These are phyloP conservation scores for Bradysia coprophila DNA, from an alignment of 1,140 invertebrate species.

Conservation along the genomic window DNA sequence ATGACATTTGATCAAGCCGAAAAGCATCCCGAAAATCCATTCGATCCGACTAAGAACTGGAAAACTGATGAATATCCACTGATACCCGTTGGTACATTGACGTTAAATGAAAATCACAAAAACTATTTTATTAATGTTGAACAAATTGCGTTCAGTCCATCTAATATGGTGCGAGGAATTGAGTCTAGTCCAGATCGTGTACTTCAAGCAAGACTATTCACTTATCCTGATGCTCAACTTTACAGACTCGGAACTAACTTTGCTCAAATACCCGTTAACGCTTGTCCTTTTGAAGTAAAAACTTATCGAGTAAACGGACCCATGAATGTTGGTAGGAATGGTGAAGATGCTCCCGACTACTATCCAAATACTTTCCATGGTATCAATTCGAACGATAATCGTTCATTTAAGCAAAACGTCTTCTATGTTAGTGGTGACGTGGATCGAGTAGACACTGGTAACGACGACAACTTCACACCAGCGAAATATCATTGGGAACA, in stretches of 20 bases:
- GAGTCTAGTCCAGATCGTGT: slow-evolving; percentile 75
- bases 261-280: slow-evolving; percentile 75
- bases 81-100: slow-evolving; percentile 66
- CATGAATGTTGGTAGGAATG: too few relatives aligned
- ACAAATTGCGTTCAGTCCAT: slow-evolving; percentile 73
- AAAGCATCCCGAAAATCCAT: slow-evolving; percentile 51
- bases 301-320: slow-evolving; percentile 78
- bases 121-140: slow-evolving; percentile 82
- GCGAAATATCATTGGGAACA: too few relatives aligned
- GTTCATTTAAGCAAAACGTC: too few relatives aligned
- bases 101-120: slow-evolving; percentile 60
- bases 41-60: slow-evolving; percentile 78
- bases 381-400: too few relatives aligned
- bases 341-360: too few relatives aligned
- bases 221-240: slow-evolving; percentile 74
- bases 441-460: too few relatives aligned
- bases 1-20: too few relatives aligned
- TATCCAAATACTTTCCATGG: too few relatives aligned
- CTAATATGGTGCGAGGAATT: slow-evolving; percentile 73
- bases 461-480: too few relatives aligned
- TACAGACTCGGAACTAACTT: slow-evolving; percentile 79
- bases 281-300: slow-evolving; percentile 26
- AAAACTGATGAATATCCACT: slow-evolving; percentile 65
- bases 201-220: slow-evolving; percentile 71
- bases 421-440: too few relatives aligned